Evolutionary conservation across 2,113 vertebrate species (phyloP).

Genomic region (Todiramphus saurophagus): DNA sequence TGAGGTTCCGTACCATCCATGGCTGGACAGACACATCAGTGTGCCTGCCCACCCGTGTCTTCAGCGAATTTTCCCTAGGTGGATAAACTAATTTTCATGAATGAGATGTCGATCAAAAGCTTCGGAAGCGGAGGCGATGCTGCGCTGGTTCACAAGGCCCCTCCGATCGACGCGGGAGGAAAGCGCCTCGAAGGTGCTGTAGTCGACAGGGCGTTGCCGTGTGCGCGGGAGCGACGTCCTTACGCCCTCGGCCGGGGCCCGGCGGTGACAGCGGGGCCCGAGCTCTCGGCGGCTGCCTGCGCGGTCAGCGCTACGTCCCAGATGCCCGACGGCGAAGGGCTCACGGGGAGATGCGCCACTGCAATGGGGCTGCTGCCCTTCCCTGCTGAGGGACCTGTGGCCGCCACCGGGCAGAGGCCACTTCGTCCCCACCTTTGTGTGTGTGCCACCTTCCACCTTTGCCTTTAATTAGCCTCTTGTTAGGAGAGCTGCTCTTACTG

Average conservation of each 20-base stretch:
- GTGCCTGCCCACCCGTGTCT: neutral
- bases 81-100: neutral
- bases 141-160: neutral
- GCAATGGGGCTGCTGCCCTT: too few relatives aligned
- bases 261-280: neutral
- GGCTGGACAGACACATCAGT: neutral
- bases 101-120: neutral
- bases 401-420: neutral
- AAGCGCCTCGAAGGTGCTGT: neutral
- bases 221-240: neutral
- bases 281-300: neutral
- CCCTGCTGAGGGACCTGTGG: neutral
- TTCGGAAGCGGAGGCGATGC: neutral
- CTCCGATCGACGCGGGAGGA: neutral
- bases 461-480: neutral
- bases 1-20: neutral
- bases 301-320: neutral
- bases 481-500: neutral
- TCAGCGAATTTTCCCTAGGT: neutral
- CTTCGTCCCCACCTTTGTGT: neutral
- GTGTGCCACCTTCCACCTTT: neutral
- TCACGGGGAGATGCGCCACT: neutral
- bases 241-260: neutral
- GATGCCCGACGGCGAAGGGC: too few relatives aligned
- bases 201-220: neutral